Percentiles rank a stretch among this genome's conserved stretches.
These are phyloP conservation scores for Mesitornis unicolor DNA, from an alignment of 2,113 vertebrate species.

Conservation along the genomic window DNA sequence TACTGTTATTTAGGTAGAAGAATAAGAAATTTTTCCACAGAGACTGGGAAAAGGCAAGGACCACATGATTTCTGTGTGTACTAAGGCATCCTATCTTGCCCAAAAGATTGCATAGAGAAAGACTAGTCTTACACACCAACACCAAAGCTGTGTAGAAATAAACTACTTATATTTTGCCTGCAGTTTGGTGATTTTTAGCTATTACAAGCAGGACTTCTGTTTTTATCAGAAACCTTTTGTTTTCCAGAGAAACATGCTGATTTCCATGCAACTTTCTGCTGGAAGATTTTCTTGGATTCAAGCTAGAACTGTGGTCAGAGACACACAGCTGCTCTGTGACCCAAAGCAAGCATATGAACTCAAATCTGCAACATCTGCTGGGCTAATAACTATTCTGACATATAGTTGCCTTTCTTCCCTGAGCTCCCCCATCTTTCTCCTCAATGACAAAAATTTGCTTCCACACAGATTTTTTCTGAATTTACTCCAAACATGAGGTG, in stretches of 20 bases:
- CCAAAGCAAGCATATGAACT: neutral
- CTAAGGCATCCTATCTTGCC: neutral
- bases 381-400: neutral
- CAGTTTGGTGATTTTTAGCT: neutral
- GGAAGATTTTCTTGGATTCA: neutral
- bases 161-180: neutral
- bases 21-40: neutral
- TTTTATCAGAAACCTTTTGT: neutral
- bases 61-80: neutral
- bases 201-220: neutral
- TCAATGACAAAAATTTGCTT: neutral
- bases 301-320: neutral
- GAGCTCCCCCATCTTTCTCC: neutral
- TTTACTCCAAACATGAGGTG: neutral
- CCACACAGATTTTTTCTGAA: neutral
- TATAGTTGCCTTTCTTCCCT: neutral
- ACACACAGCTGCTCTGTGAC: rapidly evolving
- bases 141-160: neutral
- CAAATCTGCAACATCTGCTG: neutral
- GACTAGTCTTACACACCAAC: neutral
- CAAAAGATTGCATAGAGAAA: neutral
- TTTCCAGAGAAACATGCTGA: neutral
- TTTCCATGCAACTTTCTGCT: neutral
- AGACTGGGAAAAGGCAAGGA: neutral
- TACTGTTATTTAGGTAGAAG: neutral